These are phyloP conservation scores for Dysidea cf. avara DNA, from an alignment of 37 sponge, comb jelly and placozoan species.

Conservation along the genomic window DNA sequence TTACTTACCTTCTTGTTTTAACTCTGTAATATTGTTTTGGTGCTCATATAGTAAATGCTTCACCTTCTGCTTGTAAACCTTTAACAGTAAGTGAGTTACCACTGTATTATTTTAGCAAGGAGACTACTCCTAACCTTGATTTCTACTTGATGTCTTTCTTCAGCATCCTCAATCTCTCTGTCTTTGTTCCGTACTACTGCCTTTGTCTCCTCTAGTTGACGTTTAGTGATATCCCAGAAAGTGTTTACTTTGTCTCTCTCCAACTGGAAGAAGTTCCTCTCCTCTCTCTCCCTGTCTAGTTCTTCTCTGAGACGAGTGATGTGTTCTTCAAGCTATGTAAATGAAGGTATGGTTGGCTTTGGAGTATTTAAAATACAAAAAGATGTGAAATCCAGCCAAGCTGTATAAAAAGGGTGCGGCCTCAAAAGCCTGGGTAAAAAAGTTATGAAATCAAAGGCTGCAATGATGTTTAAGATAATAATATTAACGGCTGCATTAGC, in stretches of 20 bases:
- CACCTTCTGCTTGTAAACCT: slow-evolving; percentile 99
- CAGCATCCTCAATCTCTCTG: slow-evolving; percentile 90
- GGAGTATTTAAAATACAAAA: too few species aligned
- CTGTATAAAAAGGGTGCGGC: too few species aligned
- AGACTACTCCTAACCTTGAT: slow-evolving; percentile 73
- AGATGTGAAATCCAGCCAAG: too few species aligned
- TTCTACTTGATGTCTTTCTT: slow-evolving; percentile 98
- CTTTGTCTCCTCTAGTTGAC: slow-evolving; percentile 82
- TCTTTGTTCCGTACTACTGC: slow-evolving; percentile 88
- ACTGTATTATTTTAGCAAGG: too few species aligned
- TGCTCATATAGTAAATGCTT: slow-evolving; percentile 98
- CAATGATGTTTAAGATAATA: too few species aligned
- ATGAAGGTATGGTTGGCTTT: too few species aligned
- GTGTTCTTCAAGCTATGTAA: slow-evolving; percentile 80
- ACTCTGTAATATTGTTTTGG: slow-evolving; percentile 96
- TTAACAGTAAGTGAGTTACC: background rate
- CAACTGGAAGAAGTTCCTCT: slow-evolving; percentile 96
- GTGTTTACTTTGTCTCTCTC: slow-evolving; percentile 96
- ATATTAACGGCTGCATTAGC: too few species aligned
- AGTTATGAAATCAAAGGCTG: too few species aligned
- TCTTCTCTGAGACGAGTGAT: slow-evolving; percentile 85
- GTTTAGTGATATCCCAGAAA: slow-evolving; percentile 99
- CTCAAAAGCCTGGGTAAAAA: too few species aligned
- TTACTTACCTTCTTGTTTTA: slow-evolving; percentile 82
- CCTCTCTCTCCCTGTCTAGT: slow-evolving; percentile 91